Conservation (phyloP, 1,140 invertebrate species). For the Hycleus cichorii region DNA sequence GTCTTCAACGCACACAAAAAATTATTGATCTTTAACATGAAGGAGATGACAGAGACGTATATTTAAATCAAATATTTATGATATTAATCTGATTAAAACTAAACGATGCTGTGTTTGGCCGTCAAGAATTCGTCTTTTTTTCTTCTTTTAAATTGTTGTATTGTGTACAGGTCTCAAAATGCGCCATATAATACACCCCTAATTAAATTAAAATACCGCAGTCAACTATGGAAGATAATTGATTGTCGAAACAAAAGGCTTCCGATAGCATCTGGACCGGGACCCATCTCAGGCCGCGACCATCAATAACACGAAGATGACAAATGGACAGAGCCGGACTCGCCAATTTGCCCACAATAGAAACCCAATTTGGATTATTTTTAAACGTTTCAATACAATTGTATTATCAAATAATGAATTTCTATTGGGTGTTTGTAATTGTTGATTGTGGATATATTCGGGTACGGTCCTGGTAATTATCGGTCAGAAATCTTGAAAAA, state of each 20-base stretch:
- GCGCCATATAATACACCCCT: conserved; percentile 28
- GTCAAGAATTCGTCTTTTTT: background rate
- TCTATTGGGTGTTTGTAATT: too few species aligned
- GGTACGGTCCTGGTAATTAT: conserved; percentile 24
- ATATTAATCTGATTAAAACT: conserved; percentile 23
- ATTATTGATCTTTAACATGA: background rate
- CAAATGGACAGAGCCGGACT: conserved; percentile 23
- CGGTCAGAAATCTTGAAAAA: conserved; percentile 19
- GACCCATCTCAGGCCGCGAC: conserved; percentile 19
- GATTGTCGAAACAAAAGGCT: conserved; percentile 38
- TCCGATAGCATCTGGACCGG: conserved; percentile 30
- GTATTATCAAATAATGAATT: too few species aligned
- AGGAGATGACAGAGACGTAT: conserved; percentile 20
- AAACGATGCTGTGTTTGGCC: conserved; percentile 8
- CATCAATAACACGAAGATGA: conserved; percentile 36
- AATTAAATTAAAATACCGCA: conserved; percentile 38
- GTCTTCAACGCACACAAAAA: too few species aligned
- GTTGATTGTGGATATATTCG: background rate
- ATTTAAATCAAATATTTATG: conserved; percentile 18
- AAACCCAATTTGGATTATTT: too few species aligned
- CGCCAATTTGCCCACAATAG: background rate
- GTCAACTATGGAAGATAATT: conserved; percentile 33
- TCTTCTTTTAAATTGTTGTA: background rate
- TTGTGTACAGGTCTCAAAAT: conserved; percentile 9
- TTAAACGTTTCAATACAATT: too few species aligned